Evolutionary conservation across 2,113 vertebrate genomes (phyloP), one percentile per base, ranked within the genome.

Genomic region (Chroicocephalus ridibundus): DNA sequence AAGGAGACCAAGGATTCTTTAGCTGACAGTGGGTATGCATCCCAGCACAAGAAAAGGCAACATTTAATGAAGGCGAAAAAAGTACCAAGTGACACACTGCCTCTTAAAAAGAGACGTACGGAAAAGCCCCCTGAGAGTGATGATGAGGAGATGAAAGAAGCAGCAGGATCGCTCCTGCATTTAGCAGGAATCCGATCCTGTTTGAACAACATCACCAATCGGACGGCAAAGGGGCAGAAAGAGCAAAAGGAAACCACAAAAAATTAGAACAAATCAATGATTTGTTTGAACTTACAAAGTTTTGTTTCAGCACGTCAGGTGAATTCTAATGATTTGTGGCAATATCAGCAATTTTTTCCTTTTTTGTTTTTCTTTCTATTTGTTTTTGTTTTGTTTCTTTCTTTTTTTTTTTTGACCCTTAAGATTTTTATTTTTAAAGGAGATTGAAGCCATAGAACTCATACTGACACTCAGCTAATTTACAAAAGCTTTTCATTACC

Each of bases 311-410:
- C 99, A 99, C 99, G 99, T 99, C 99, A 99, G 99, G 99, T 99
- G 99, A 99, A 99, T 99, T 99, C 99, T 99, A 99, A 99, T 99
- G 99, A 99, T 99, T 99, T 99, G 99, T 99, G 99, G 99, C 99
- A 99, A 99, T 99, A 99, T 99, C 99, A 99, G 99, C 99, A 99
- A 99, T 99, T 99, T 98, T 98, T 98, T 98, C 97, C 95, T 97
- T 96, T 86, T 96, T 93, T 94, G 96, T 98, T 97, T 97, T 97
- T 97, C 97, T 96, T 74, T 96, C 72, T 91, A 78, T 88, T 97
- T 98, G 66, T 98, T 98, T 98, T 98, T 93, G 93, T 92, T 97
- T 97, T 95, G 91, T 97, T 84, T 97, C 95, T 74, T 83, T 95
- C 77, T 97, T 96, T 89, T 49, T 20, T 49, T 96, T 96, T 95